Conservation (phyloP, 2,113 vertebrate species). For the Scophthalmus maximus region DNA sequence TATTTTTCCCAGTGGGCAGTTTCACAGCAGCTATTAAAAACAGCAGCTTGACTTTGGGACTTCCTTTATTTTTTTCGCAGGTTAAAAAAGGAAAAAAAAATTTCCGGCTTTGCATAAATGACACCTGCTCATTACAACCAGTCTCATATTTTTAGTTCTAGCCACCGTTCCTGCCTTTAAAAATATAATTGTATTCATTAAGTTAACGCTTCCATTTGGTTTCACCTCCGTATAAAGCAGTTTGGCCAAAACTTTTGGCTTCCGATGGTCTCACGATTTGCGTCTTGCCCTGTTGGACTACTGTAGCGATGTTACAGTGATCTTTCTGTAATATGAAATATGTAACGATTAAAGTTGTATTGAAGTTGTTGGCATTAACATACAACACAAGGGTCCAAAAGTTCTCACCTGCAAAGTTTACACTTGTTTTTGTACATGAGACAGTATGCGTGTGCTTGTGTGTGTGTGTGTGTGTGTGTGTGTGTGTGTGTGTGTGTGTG, state of each 20-base stretch:
- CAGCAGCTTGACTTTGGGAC: slow-evolving; percentile 47
- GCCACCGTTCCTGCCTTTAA: background rate
- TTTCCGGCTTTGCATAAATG: slow-evolving; percentile 15
- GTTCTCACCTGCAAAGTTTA: slow-evolving; percentile 23
- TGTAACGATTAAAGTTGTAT: background rate
- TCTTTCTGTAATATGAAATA: background rate
- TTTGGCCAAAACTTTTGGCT: too few species aligned
- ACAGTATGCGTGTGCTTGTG: slow-evolving; percentile 2
- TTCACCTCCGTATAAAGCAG: background rate
- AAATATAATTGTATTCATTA: background rate
- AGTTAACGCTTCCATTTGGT: background rate
- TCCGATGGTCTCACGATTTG: too few species aligned
- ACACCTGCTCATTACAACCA: background rate
- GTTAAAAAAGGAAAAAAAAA: background rate
- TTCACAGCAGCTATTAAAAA: slow-evolving; percentile 56
- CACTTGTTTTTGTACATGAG: slow-evolving; percentile 8
- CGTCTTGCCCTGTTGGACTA: too few species aligned
- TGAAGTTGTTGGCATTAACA: background rate
- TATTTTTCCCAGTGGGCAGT: slow-evolving; percentile 60
- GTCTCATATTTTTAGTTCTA: background rate
- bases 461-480: slow-evolving; percentile 21
- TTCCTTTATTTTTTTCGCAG: slow-evolving; percentile 22
- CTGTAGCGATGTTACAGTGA: too few species aligned
- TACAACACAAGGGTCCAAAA: too few species aligned
- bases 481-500: slow-evolving; percentile 43